Evolutionary conservation across 1,140 invertebrate genomes (phyloP).

Genomic region (Babylonia areolata): DNA sequence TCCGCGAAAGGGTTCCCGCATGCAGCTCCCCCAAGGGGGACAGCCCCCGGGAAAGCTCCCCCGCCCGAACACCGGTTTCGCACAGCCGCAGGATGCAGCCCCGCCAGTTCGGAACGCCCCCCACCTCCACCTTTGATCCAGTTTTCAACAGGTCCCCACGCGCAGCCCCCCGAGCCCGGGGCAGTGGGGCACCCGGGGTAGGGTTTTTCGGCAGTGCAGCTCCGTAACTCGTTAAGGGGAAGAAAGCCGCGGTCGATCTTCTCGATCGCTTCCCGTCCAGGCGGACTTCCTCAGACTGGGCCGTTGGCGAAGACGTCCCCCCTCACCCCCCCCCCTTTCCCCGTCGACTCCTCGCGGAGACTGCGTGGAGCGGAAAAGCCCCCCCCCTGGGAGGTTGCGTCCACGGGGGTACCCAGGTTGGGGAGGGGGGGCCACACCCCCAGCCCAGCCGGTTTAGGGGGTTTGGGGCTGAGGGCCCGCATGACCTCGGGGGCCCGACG

Average conservation of each 20-base stretch:
- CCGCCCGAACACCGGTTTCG: conserved; percentile 41
- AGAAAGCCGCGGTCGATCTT: conserved; percentile 42
- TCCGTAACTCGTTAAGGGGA: conserved; percentile 38
- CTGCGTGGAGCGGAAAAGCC: conserved; percentile 35
- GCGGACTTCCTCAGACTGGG: conserved; percentile 44
- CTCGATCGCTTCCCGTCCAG: conserved; percentile 44
- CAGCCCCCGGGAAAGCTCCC: conserved; percentile 41
- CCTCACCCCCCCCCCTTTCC: conserved; percentile 38
- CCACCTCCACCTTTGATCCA: conserved; percentile 32
- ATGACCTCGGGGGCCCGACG: conserved; percentile 39
- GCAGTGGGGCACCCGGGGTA: conserved; percentile 27
- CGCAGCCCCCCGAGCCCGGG: conserved; percentile 26
- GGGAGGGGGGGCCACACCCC: conserved; percentile 26
- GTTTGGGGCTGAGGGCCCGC: conserved; percentile 53
- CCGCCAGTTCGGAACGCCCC: conserved; percentile 38
- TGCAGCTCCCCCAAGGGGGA: conserved; percentile 37
- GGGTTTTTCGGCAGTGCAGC: conserved; percentile 50
- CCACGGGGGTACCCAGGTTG: conserved; percentile 50
- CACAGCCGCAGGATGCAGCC: conserved; percentile 34
- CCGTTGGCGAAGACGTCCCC: conserved; percentile 31
- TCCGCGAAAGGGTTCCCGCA: conserved; percentile 42
- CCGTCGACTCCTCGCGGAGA: conserved; percentile 33
- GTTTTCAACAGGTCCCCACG: conserved; percentile 50
- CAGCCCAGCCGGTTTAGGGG: conserved; percentile 19
- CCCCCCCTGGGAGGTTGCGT: conserved; percentile 35